Evolutionary conservation across 2,113 vertebrate genomes (phyloP), one percentile per base, ranked within the genome.

Genomic region (Saccopteryx leptura): DNA sequence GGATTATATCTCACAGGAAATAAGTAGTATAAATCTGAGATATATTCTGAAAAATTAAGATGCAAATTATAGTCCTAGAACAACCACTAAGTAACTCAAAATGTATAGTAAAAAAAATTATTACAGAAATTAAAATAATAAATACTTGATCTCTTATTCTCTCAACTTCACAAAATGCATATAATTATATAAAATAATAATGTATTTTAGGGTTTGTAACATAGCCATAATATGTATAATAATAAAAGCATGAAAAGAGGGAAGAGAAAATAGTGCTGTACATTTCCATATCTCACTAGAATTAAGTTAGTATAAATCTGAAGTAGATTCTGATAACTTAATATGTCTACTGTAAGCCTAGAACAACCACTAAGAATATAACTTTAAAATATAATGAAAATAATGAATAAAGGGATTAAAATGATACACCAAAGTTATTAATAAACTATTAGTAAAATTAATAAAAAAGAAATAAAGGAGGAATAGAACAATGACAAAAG

Each of bases 241-340:
- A 60, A 50, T 10, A 81, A 33, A 7, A 74, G 24, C 31, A 65
- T 74, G 19, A 39, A 83, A 54, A 65, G 46, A 74, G 23, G 39
- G 56, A 91, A 28, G 31, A 31, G 33, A 24, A 17, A 90, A 52
- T 52, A 52, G 28, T 72, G 12, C 31, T 72, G 24, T n/a, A 63
- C 75, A 63, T 72, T 80, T 48, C 19, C 81, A 2, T 54, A n/a
- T 81, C 66, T 88, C 84, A 93, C 26, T 87, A 60, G 33, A 93
- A 61, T 63, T 58, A 48, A 31, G 9, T 33, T 61, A 80, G 31
- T 46, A 48, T 54, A 71, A 50, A 39, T 54, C 54, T 80, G 46
- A 88, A 69, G 19, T 71, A 52, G 61, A 17, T 66, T 76, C 71
- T 85, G 17, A 21, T 52, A 88, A 85, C 9, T 60, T 69, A 78